Evolutionary conservation across 2,888 invertebrate genomes (phyloP).

Genomic region (Tenodera sinensis): DNA sequence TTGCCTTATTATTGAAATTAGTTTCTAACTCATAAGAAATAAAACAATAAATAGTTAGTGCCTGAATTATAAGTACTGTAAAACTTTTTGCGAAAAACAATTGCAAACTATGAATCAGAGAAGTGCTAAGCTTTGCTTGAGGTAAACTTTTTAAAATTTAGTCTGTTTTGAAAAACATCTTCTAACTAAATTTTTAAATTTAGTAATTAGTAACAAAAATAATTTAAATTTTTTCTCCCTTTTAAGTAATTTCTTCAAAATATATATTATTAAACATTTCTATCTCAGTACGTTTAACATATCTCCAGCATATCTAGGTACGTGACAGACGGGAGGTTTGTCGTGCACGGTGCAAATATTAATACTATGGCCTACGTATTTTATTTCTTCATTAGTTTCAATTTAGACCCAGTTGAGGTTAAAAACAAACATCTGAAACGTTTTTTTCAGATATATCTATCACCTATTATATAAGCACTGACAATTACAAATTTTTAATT

Average conservation of each 20-base stretch:
- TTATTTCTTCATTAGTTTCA: neutral
- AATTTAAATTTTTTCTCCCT: neutral
- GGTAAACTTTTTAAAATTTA: neutral
- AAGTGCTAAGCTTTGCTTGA: slow-evolving; percentile 3
- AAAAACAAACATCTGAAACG: neutral
- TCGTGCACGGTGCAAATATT: neutral
- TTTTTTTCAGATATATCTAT: neutral
- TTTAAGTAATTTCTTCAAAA: neutral
- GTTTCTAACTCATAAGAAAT: neutral
- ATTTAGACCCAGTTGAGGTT: neutral
- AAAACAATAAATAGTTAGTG: slow-evolving; percentile 14
- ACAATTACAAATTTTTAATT: neutral
- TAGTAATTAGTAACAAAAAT: neutral
- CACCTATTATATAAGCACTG: neutral
- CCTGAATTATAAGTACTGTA: neutral
- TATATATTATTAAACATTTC: neutral
- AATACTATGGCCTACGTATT: neutral
- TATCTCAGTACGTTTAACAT: neutral
- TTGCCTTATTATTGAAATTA: slow-evolving; percentile 8
- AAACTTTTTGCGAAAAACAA: neutral
- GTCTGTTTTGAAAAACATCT: neutral
- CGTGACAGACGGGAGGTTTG: neutral
- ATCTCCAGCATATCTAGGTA: neutral
- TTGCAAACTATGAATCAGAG: neutral
- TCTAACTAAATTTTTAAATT: neutral